Evolutionary conservation across 2,113 vertebrate species (phyloP).

Genomic region (Sylvicapra grimmia): DNA sequence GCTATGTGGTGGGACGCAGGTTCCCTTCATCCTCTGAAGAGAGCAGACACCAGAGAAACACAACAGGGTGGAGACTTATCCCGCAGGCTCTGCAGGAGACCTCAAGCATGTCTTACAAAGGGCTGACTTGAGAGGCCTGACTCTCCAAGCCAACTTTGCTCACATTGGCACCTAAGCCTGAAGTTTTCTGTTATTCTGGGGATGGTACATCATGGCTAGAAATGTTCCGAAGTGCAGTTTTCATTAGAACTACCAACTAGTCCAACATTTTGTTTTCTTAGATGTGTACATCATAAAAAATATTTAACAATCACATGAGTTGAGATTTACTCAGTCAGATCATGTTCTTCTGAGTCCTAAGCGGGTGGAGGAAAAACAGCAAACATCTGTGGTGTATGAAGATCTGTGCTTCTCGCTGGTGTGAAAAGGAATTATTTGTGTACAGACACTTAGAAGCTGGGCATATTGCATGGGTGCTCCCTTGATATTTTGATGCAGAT

Average conservation of each 20-base stretch:
- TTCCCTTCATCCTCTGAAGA: background rate
- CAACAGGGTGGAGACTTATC: rapidly evolving
- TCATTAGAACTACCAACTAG: background rate
- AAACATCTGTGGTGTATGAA: background rate
- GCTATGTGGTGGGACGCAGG: background rate
- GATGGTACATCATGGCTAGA: rapidly evolving
- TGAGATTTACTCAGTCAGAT: background rate
- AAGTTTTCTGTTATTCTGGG: background rate
- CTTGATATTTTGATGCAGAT: background rate
- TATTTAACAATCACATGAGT: background rate
- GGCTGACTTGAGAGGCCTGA: background rate
- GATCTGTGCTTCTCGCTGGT: too few relatives aligned
- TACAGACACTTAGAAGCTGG: background rate
- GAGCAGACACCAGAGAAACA: background rate
- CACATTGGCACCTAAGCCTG: background rate
- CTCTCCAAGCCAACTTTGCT: background rate
- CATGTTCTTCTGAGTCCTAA: background rate
- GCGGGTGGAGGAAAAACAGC: background rate
- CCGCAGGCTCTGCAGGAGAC: background rate
- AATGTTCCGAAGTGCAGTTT: background rate
- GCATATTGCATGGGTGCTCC: background rate
- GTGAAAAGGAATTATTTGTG: background rate
- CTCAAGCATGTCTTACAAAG: rapidly evolving
- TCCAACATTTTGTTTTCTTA: background rate
- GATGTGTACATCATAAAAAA: background rate